Percentiles rank a stretch among this genome's conserved stretches.
These are phyloP conservation scores for Sus cebifrons DNA, from an alignment of 2,797 vertebrate species.

Conservation along the genomic window DNA sequence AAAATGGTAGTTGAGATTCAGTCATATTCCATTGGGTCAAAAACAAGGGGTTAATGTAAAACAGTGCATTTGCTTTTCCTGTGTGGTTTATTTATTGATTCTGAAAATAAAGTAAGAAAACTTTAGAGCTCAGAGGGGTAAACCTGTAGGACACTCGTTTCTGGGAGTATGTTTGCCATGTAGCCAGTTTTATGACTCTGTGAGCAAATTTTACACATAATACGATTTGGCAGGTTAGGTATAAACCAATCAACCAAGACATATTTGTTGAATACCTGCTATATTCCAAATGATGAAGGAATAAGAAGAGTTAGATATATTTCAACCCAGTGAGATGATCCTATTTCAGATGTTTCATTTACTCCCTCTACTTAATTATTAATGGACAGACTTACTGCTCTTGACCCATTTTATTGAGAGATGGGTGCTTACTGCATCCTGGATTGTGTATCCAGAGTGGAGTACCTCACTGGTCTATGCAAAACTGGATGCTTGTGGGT, in stretches of 20 bases:
- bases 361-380: background rate
- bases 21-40: background rate
- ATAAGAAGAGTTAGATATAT: background rate
- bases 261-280: background rate
- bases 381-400: background rate
- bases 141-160: background rate
- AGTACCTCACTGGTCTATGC: background rate
- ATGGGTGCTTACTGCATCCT: background rate
- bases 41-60: background rate
- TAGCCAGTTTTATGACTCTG: background rate
- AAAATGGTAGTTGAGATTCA: constrained; percentile 14
- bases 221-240: background rate
- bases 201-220: background rate
- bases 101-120: background rate
- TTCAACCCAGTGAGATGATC: background rate
- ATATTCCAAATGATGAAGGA: background rate
- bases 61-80: background rate
- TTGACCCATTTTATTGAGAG: background rate
- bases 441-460: background rate
- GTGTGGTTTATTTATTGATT: background rate
- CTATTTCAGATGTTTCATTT: background rate
- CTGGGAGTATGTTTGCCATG: background rate
- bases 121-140: background rate
- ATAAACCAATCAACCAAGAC: background rate
- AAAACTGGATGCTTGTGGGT: background rate